Evolutionary conservation across 2,113 vertebrate genomes (phyloP).

Genomic region (Siniperca knerii): DNA sequence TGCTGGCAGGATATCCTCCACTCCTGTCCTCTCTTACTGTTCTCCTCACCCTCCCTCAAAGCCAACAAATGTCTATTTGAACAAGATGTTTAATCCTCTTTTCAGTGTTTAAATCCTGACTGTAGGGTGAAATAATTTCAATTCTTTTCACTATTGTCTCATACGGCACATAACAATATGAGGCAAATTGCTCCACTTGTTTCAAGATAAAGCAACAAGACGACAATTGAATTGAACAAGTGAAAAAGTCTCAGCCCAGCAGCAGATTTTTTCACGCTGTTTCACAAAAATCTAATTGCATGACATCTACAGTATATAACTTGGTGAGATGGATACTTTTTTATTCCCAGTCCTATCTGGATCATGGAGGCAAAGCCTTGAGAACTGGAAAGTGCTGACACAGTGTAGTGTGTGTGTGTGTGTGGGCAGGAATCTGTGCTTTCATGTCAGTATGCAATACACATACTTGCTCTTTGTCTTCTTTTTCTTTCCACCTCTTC

Average conservation of each 20-base stretch:
- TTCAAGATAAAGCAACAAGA: conserved; percentile 44
- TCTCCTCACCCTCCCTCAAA: conserved; percentile 32
- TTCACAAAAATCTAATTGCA: conserved; percentile 23
- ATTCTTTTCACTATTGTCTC: conserved; percentile 44
- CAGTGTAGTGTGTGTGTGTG: not conserved
- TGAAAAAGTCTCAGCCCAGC: conserved; percentile 3
- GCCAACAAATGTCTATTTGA: not conserved
- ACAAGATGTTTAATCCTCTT: conserved; percentile 39
- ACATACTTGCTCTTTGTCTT: conserved; percentile 3
- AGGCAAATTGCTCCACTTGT: conserved; percentile 45
- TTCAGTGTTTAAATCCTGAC: conserved; percentile 37
- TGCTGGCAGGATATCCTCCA: conserved; percentile 78
- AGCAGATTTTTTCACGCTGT: not conserved
- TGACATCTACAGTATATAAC: conserved; percentile 1
- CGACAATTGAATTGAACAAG: conserved; percentile 29
- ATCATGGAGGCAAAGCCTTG: conserved; percentile 6
- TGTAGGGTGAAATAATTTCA: conserved; percentile 39
- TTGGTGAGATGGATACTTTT: conserved; percentile 19
- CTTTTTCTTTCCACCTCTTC: conserved; percentile 1
- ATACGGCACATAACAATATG: not conserved
- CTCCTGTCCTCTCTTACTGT: conserved; percentile 21
- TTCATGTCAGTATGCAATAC: not conserved
- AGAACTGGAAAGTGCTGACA: conserved; percentile 44
- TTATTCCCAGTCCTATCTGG: conserved; percentile 24
- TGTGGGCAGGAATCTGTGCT: not conserved